phyloP scores from a whole-genome alignment of 2,113 vertebrate genomes.

The Nibea albiflora region DNA sequence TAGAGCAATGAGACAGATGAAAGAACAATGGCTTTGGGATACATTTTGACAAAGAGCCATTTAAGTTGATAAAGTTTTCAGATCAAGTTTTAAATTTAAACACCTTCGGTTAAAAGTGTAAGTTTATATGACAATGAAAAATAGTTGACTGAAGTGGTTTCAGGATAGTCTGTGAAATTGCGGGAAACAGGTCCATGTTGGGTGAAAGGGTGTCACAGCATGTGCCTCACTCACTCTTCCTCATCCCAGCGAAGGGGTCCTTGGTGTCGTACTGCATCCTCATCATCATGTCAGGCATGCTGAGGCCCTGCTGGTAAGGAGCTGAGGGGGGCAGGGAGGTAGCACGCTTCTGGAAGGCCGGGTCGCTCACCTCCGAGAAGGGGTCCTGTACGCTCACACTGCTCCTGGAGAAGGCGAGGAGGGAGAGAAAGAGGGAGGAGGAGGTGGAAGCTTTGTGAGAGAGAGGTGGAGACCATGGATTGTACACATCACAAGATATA shows the following conservation, averaged over 20 bases:
- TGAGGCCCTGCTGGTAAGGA: slow-evolving; percentile 91
- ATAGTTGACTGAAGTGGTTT: neutral
- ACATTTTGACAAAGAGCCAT: slow-evolving; percentile 23
- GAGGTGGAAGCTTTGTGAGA: neutral
- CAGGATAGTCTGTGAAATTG: neutral
- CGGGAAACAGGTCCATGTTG: neutral
- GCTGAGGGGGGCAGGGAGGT: slow-evolving; percentile 88
- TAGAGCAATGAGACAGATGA: slow-evolving; percentile 29
- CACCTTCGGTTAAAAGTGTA: neutral
- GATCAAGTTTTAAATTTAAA: slow-evolving; percentile 4
- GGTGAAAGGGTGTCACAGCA: slow-evolving; percentile 25
- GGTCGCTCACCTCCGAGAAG: slow-evolving; percentile 93
- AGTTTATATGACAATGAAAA: neutral
- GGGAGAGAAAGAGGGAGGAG: slow-evolving; percentile 15
- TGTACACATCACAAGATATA: neutral
- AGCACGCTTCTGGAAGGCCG: slow-evolving; percentile 91
- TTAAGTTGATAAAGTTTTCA: slow-evolving; percentile 17
- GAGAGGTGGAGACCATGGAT: neutral
- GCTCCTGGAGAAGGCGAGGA: slow-evolving; percentile 81
- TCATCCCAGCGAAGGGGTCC: slow-evolving; percentile 96
- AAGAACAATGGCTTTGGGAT: slow-evolving; percentile 43
- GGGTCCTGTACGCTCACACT: slow-evolving; percentile 94
- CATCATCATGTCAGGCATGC: slow-evolving; percentile 94
- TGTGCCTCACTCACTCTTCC: slow-evolving; percentile 89
- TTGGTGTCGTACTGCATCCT: slow-evolving; percentile 96